Evolutionary conservation across 2,797 vertebrate genomes (phyloP).

Genomic region (Columba guinea): DNA sequence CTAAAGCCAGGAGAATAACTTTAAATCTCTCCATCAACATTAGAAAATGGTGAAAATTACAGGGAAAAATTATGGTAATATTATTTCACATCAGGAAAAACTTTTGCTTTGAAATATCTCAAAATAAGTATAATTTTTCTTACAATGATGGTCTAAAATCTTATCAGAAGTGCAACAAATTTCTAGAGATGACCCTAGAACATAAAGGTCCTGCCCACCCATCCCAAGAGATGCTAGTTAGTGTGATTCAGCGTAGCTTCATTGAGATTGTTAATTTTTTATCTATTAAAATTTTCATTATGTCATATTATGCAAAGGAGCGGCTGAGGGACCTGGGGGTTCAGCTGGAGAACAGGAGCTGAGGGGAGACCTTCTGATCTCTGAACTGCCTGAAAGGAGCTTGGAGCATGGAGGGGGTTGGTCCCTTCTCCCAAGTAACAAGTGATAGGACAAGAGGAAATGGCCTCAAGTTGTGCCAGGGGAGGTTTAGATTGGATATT

Average conservation of each 20-base stretch:
- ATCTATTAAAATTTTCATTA: not conserved
- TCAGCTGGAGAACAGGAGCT: too few relatives aligned
- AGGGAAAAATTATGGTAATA: not conserved
- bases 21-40: not conserved
- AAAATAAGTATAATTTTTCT: not conserved
- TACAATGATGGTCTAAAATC: not conserved
- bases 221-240: not conserved
- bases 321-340: too few relatives aligned
- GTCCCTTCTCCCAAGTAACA: too few relatives aligned
- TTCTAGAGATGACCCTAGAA: not conserved
- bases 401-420: too few relatives aligned
- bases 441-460: too few relatives aligned
- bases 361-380: too few relatives aligned
- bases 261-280: not conserved
- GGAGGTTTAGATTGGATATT: too few relatives aligned
- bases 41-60: not conserved
- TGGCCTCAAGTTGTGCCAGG: too few relatives aligned
- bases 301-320: not conserved
- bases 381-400: too few relatives aligned
- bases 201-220: not conserved
- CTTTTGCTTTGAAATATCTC: not conserved
- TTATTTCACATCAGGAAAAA: not conserved
- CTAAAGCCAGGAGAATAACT: not conserved
- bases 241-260: not conserved
- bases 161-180: not conserved